Percentiles rank a stretch among this genome's conserved stretches.
Conservation (phyloP, 2,888 invertebrate genomes). For the Xestia rhomboidea region DNA sequence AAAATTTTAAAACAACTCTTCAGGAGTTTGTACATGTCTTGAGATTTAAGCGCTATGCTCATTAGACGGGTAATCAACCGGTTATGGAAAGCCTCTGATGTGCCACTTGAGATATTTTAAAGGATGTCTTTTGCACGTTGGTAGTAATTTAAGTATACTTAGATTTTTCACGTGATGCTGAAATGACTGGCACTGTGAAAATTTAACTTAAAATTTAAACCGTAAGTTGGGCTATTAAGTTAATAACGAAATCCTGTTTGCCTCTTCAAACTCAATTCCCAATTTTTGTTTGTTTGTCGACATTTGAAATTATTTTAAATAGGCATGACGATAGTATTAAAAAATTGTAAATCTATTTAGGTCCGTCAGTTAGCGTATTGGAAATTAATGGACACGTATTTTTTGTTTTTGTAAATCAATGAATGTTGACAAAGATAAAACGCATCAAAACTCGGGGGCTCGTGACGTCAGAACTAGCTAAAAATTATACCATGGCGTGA, state of each 20-base stretch:
- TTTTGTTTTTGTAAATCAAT: too few species aligned
- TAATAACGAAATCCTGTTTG: not conserved
- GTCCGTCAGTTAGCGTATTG: too few species aligned
- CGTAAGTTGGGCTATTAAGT: not conserved
- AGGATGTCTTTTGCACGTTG: not conserved
- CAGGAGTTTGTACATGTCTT: slow-evolving; percentile 2
- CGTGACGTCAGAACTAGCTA: too few species aligned
- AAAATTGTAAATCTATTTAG: too few species aligned
- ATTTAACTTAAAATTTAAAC: not conserved
- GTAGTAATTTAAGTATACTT: not conserved
- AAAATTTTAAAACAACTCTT: slow-evolving; percentile 19
- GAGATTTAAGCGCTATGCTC: slow-evolving; percentile 21
- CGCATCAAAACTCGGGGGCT: too few species aligned
- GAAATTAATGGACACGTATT: too few species aligned
- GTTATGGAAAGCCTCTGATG: not conserved
- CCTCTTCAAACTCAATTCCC: not conserved
- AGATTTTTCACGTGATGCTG: not conserved
- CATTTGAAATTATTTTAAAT: not conserved
- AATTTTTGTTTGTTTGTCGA: not conserved
- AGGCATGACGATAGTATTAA: too few species aligned
- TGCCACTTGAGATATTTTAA: not conserved
- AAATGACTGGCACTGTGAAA: not conserved
- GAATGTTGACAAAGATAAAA: too few species aligned
- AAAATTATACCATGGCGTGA: too few species aligned
- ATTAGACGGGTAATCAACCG: slow-evolving; percentile 7